Evolutionary conservation across 2,888 invertebrate species (phyloP).

Genomic region (Epinotia bilunana): DNA sequence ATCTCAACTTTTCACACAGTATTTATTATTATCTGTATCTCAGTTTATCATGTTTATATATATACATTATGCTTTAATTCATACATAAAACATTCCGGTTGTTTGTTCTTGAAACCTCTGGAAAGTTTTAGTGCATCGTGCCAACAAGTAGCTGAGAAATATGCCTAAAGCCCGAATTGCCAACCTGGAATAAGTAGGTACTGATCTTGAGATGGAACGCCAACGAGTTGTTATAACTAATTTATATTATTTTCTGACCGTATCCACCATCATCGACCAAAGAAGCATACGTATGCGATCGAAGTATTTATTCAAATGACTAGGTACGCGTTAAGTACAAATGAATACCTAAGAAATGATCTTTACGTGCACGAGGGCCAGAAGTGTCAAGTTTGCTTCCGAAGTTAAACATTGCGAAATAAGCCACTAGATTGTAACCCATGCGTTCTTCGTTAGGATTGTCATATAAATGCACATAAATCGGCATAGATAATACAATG

Average conservation of each 20-base stretch:
- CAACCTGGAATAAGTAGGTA: background rate
- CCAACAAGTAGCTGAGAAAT: slow-evolving; percentile 21
- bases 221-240: background rate
- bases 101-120: slow-evolving; percentile 27
- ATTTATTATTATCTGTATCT: no score
- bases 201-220: background rate
- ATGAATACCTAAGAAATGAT: no score
- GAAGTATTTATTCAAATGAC: background rate
- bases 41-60: background rate
- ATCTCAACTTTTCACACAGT: no score
- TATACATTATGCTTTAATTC: background rate
- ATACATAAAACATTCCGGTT: slow-evolving; percentile 24
- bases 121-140: slow-evolving; percentile 29
- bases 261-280: no score
- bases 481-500: slow-evolving; percentile 9
- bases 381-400: no score
- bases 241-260: background rate
- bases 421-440: background rate
- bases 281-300: background rate
- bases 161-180: background rate
- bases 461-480: slow-evolving; percentile 10
- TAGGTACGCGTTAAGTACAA: background rate
- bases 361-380: no score
- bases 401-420: no score
- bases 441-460: background rate